phyloP scores from a whole-genome alignment of 92 coral and sea anemone genomes.

The Zoanthus sociatus region DNA sequence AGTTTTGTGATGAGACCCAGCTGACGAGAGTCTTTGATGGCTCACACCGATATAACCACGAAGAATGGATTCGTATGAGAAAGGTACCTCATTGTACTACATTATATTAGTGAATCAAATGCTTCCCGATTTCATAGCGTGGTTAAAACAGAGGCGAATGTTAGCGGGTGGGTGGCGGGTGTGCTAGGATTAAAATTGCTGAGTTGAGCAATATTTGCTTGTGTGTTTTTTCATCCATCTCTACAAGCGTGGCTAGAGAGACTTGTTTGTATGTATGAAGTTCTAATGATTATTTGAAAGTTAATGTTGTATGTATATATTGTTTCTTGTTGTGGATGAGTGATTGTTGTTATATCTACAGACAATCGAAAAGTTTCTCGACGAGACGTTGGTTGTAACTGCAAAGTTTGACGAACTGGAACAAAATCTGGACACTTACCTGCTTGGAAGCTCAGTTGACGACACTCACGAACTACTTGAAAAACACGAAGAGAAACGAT shows the following conservation, averaged over 20 bases:
- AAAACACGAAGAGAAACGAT: slow-evolving; percentile 72
- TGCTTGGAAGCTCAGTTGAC: slow-evolving; percentile 57
- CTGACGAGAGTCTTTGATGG: slow-evolving; percentile 92
- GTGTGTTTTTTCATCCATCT: no score
- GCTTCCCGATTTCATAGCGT: no score
- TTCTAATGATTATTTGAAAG: no score
- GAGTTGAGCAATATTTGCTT: no score
- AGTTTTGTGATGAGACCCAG: slow-evolving; percentile 88
- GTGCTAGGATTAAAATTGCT: no score
- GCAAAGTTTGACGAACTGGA: slow-evolving; percentile 68
- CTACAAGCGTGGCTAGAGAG: no score
- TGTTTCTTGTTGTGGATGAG: no score
- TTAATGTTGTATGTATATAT: no score
- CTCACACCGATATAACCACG: slow-evolving; percentile 82
- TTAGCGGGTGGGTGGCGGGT: no score
- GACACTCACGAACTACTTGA: slow-evolving; percentile 75
- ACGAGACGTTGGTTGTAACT: slow-evolving; percentile 62
- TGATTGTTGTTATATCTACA: slow-evolving; percentile 3
- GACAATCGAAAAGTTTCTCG: slow-evolving; percentile 72
- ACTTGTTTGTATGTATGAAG: no score
- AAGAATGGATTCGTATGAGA: slow-evolving; percentile 92
- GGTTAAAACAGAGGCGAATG: no score
- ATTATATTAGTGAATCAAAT: no score
- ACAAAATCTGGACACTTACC: slow-evolving; percentile 76
- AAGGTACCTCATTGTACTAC: slow-evolving; percentile 56